Evolutionary conservation across 2,888 invertebrate species (phyloP).

Genomic region (Proisotoma minuta): DNA sequence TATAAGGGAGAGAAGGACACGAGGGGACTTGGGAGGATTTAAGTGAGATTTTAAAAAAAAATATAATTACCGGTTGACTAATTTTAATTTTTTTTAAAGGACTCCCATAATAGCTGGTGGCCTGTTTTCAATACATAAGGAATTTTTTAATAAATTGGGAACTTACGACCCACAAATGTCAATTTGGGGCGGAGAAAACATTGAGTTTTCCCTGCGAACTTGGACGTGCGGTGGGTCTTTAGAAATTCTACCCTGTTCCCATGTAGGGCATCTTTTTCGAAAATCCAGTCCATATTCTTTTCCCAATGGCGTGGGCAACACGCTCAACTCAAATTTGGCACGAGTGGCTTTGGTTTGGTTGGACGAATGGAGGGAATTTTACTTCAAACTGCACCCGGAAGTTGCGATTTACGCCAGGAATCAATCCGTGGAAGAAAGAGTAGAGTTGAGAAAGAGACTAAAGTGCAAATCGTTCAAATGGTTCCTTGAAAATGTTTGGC

Average conservation of each 20-base stretch:
- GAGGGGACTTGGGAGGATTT: slow-evolving; percentile 33
- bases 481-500: slow-evolving; percentile 94
- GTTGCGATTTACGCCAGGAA: slow-evolving; percentile 59
- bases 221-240: slow-evolving; percentile 93
- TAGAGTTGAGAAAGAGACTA: slow-evolving; percentile 57
- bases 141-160: slow-evolving; percentile 82
- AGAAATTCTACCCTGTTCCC: slow-evolving; percentile 86
- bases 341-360: slow-evolving; percentile 95
- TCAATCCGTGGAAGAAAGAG: slow-evolving; percentile 61
- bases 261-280: slow-evolving; percentile 89
- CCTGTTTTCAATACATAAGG: slow-evolving; percentile 78
- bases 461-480: slow-evolving; percentile 80
- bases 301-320: slow-evolving; percentile 77
- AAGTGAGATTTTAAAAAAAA: too few relatives aligned
- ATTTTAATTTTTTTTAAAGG: too few relatives aligned
- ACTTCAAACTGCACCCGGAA: slow-evolving; percentile 76
- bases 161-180: slow-evolving; percentile 63
- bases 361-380: slow-evolving; percentile 93
- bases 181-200: slow-evolving; percentile 98
- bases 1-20: too few relatives aligned
- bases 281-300: slow-evolving; percentile 92
- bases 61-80: too few relatives aligned
- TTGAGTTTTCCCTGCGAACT: slow-evolving; percentile 90
- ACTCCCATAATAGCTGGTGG: slow-evolving; percentile 78
- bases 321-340: slow-evolving; percentile 84